These are phyloP conservation scores for Campaea margaritaria DNA, from an alignment of 2,888 invertebrate species.

Conservation along the genomic window DNA sequence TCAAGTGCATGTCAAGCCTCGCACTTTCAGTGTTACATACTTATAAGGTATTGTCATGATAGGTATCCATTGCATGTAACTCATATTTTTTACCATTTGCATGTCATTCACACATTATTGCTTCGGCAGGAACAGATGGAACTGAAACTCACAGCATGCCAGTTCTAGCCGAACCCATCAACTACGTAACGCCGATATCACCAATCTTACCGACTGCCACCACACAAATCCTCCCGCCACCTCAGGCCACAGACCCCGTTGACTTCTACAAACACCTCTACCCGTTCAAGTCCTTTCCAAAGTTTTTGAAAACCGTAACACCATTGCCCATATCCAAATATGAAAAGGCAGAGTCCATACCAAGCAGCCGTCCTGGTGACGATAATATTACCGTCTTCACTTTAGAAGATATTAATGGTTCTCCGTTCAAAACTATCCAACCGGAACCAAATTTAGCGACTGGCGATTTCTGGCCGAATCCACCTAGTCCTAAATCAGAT, in stretches of 20 bases:
- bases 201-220: conserved; percentile 50
- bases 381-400: conserved; percentile 64
- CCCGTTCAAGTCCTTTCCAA: conserved; percentile 60
- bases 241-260: conserved; percentile 55
- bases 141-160: conserved; percentile 57
- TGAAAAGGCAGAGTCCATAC: conserved; percentile 15
- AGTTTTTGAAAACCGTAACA: conserved; percentile 54
- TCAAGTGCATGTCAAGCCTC: too few relatives aligned
- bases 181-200: conserved; percentile 67
- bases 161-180: conserved; percentile 51
- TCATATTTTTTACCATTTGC: conserved; percentile 42
- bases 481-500: not conserved
- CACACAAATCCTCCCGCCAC: conserved; percentile 50
- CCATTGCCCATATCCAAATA: conserved; percentile 38
- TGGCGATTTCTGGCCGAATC: conserved; percentile 41
- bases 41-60: too few relatives aligned
- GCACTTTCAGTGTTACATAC: too few relatives aligned
- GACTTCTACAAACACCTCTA: conserved; percentile 60
- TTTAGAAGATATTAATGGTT: conserved; percentile 50
- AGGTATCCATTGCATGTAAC: conserved; percentile 19
- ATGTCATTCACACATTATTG: conserved; percentile 69
- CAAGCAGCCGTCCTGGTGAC: conserved; percentile 33
- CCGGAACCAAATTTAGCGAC: conserved; percentile 48
- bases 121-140: conserved; percentile 73
- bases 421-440: conserved; percentile 58